Conservation (phyloP, 2,797 vertebrate genomes). For the Sebastes diploproa region DNA sequence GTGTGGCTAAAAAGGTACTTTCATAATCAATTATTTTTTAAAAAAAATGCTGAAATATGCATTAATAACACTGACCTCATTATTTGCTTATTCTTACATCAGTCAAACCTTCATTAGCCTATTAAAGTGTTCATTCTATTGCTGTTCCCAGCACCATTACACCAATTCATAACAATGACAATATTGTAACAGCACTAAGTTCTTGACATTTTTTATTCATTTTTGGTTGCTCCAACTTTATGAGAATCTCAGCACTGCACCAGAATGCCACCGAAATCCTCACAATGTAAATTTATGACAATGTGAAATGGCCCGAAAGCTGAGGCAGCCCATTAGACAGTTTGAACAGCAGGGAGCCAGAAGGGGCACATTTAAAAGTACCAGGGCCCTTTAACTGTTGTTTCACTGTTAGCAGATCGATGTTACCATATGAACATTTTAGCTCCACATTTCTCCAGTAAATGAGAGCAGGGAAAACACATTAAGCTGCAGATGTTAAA, state of each 20-base stretch:
- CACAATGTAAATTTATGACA: not conserved
- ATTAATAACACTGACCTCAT: not conserved
- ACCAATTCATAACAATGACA: not conserved
- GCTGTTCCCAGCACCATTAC: not conserved
- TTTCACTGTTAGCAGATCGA: too few relatives aligned
- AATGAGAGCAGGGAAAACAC: conserved; percentile 11
- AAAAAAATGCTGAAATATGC: not conserved
- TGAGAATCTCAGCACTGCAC: not conserved
- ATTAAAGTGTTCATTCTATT: not conserved
- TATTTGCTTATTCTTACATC: not conserved
- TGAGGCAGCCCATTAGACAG: not conserved
- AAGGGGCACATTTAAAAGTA: not conserved
- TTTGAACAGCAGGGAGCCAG: not conserved
- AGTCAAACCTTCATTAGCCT: not conserved
- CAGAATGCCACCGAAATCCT: not conserved
- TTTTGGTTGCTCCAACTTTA: not conserved
- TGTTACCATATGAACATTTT: conserved; percentile 4
- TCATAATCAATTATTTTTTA: fast-evolving
- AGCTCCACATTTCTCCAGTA: conserved; percentile 4
- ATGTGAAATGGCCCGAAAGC: not conserved
- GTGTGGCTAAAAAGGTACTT: not conserved
- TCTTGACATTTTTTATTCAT: not conserved
- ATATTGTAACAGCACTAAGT: too few relatives aligned
- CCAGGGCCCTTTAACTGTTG: not conserved
- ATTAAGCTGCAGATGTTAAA: conserved; percentile 44